Conservation (phyloP, 2,797 vertebrate genomes). For the Glossophaga mutica region DNA sequence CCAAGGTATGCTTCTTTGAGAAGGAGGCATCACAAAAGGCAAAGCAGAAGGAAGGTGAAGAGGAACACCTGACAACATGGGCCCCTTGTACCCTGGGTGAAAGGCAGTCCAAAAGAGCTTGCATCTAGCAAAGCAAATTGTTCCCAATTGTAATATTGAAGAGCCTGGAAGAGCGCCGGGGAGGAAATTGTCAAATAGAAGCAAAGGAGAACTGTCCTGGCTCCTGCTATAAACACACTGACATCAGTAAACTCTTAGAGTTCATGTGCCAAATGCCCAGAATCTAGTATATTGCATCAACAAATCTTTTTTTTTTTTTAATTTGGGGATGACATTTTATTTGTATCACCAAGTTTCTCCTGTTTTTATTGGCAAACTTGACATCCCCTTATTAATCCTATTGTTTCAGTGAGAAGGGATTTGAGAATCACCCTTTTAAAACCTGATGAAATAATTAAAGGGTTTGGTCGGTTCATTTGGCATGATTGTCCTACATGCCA, state of each 20-base stretch:
- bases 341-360: constrained; percentile 55
- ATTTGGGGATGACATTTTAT: constrained; percentile 34
- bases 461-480: constrained; percentile 35
- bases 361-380: constrained; percentile 68
- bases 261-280: not conserved
- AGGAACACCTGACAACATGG: not conserved
- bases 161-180: not conserved
- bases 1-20: not conserved
- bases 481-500: not conserved
- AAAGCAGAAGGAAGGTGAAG: not conserved
- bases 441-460: constrained; percentile 17
- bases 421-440: constrained; percentile 66
- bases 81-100: not conserved
- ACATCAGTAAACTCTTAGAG: not conserved
- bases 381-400: constrained; percentile 42
- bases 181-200: not conserved
- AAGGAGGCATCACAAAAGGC: not conserved
- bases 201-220: not conserved
- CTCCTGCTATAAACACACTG: not conserved
- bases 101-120: not conserved
- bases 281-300: constrained; percentile 57
- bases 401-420: constrained; percentile 75
- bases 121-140: not conserved
- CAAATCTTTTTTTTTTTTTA: constrained; percentile 43
- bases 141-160: not conserved